phyloP scores from a whole-genome alignment of 2,797 vertebrate species.

The Ibycter americanus region DNA sequence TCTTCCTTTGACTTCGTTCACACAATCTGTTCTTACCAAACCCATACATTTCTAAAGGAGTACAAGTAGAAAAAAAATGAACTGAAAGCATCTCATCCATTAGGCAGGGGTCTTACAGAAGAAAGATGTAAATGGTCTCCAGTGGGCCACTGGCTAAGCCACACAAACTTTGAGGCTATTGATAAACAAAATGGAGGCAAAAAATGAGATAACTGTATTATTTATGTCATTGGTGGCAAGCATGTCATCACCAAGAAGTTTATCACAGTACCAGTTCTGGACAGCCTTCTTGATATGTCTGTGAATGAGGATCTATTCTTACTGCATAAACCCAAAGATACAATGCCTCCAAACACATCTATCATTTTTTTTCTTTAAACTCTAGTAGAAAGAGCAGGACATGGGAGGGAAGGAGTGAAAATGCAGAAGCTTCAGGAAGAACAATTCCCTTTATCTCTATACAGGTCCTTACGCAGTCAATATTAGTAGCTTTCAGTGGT shows the following conservation, averaged over 20 bases:
- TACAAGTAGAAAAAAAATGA: neutral
- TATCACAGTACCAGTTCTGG: neutral
- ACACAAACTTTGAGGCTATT: neutral
- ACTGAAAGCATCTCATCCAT: neutral
- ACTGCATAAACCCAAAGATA: neutral
- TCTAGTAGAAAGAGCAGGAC: neutral
- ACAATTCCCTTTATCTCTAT: neutral
- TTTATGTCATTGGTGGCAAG: neutral
- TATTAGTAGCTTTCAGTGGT: neutral
- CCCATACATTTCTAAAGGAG: neutral
- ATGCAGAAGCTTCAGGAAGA: neutral
- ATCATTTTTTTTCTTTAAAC: neutral
- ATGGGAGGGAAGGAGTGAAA: neutral
- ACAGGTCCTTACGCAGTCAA: neutral
- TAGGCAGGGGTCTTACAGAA: neutral
- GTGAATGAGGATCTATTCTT: neutral
- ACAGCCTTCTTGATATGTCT: neutral
- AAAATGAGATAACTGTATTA: neutral
- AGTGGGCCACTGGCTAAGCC: neutral
- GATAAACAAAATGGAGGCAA: neutral
- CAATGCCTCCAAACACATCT: neutral
- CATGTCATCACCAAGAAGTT: neutral
- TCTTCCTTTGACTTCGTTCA: neutral
- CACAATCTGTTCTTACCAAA: neutral
- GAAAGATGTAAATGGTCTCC: neutral